Base-by-base conservation (phyloP, 2,888 invertebrate species). In the Eupithecia inturbata region DNA sequence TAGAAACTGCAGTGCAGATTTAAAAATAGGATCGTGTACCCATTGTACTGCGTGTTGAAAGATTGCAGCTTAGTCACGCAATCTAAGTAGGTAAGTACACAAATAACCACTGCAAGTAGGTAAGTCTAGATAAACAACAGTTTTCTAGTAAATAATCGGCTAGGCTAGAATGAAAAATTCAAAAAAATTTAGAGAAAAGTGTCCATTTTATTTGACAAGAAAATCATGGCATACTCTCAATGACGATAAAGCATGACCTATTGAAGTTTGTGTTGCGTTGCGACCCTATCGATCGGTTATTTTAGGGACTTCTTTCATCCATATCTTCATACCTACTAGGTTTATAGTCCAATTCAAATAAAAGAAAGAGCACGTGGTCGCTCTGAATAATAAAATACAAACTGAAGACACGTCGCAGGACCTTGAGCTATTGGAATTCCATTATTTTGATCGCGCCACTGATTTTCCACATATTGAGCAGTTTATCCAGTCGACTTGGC, bases 391-490 rank as follows among this genome's bases (percentile, higher is more conserved):
- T 45, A 45, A 66, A 39, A 39, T 33, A 22, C 22, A 14, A 70
- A 19, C 22, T 60, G 66, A 68, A 67, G 66, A 72, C 72, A 78
- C 70, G 60, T 22, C 64, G 74, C 68, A 45, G 72, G 70, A 63
- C 74, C 75, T 76, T 70, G 74, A 77, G 74, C 73, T 79, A 79
- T 77, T 73, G 77, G 75, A 70, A 78, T 80, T 78, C 73, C 63
- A 77, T 80, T 80, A 79, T 75, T 75, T 69, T 60, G 75, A 76
- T 74, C 72, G 60, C 71, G 63, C 70, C 74, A 78, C 70, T 72
- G 76, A 68, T 76, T 79, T 80, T 80, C 78, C 78, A 77, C 78
- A 74, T 71, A 73, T 73, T 79, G 77, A 75, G 70, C 77, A 76
- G 73, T 73, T 72, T 71, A 77, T 78, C 76, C 76, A 78, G 76